phyloP scores from a whole-genome alignment of 2,113 vertebrate genomes.

The Pongo abelii region DNA sequence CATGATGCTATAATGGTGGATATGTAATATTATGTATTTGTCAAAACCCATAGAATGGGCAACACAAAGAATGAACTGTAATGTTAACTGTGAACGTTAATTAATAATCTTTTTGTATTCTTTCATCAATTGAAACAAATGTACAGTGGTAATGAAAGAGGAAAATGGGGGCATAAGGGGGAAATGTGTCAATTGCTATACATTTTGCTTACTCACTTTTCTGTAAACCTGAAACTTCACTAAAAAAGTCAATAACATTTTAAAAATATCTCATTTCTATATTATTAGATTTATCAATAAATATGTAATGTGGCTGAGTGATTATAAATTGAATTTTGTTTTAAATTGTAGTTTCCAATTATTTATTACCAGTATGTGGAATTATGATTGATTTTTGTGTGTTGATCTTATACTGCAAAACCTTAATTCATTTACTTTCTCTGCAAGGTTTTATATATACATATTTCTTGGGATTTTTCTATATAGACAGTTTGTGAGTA shows the following conservation, averaged over 20 bases:
- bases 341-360: background rate
- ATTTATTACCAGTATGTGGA: background rate
- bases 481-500: background rate
- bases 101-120: background rate
- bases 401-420: background rate
- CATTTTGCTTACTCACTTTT: background rate
- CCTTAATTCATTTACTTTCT: background rate
- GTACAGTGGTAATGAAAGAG: background rate
- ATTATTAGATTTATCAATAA: background rate
- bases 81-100: background rate
- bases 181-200: background rate
- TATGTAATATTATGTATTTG: background rate
- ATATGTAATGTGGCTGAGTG: background rate
- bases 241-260: background rate
- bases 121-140: background rate
- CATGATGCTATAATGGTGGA: background rate
- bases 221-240: background rate
- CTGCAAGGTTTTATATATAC: background rate
- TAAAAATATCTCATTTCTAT: background rate
- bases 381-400: background rate
- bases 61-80: background rate
- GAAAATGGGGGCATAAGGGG: background rate
- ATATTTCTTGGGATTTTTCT: background rate
- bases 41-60: background rate
- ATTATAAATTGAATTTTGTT: background rate